Conservation (phyloP, 2,797 vertebrate species). For the Lutra lutra region DNA sequence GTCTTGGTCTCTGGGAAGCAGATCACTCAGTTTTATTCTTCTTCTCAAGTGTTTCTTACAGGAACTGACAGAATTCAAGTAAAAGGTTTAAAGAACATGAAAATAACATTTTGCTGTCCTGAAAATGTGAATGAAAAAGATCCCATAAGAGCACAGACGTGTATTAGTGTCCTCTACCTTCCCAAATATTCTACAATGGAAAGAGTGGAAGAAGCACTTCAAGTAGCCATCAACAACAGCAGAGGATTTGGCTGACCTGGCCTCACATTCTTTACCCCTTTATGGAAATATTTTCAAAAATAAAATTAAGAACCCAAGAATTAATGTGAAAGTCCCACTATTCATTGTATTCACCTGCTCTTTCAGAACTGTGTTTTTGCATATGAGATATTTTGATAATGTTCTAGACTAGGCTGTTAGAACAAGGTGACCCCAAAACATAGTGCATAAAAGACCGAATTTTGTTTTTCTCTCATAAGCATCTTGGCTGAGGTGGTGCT, state of each 20-base stretch:
- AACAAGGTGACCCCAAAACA: neutral
- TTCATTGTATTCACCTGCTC: neutral
- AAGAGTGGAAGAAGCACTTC: conserved; percentile 85
- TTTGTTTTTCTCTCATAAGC: neutral
- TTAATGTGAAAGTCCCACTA: neutral
- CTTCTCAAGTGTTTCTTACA: conserved; percentile 90
- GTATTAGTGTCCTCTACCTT: conserved; percentile 84
- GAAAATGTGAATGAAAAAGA: conserved; percentile 80
- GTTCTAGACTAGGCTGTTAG: neutral
- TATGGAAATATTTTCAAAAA: neutral
- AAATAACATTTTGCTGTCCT: conserved; percentile 84
- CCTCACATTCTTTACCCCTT: neutral
- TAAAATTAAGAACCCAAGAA: conserved; percentile 43
- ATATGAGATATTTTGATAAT: neutral
- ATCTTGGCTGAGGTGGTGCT: neutral
- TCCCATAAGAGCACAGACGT: conserved; percentile 87
- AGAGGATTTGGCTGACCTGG: conserved; percentile 84
- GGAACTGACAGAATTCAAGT: conserved; percentile 88
- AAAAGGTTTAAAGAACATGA: conserved; percentile 81
- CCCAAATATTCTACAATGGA: conserved; percentile 83
- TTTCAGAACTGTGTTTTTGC: neutral
- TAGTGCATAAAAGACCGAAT: neutral
- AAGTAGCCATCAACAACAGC: conserved; percentile 85
- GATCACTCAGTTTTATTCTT: neutral
- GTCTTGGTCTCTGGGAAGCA: neutral